Evolutionary conservation across 1,140 invertebrate species (phyloP), one percentile per base, ranked within the genome.

Genomic region (Oedothorax gibbosus): DNA sequence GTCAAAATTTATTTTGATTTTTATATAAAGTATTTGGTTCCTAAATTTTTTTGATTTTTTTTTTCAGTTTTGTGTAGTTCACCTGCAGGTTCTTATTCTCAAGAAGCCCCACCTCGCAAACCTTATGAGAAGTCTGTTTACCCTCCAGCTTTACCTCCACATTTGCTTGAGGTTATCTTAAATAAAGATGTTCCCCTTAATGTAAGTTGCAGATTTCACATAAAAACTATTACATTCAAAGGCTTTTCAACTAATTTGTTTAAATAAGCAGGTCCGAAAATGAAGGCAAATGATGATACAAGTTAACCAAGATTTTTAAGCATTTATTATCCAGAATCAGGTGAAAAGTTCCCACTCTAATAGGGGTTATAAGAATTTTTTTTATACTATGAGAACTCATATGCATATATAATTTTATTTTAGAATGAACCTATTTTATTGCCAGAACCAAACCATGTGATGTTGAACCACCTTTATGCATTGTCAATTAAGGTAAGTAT

Each of bases 381-480:
- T 12, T n/a, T 20, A 7, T 68, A 20, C 15, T 20, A 20, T 68
- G 21, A 20, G 20, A 68, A 68, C 10, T 20, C 20, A 21, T 68
- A 68, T 68, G 7, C n/a, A 20, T 68, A 18, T 20, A 66, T 10
- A 6, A 4, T 68, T 18, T 76, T 6, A 49, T 64, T 73, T 54
- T 18, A 82, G 80, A 99, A 97, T 91, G 98, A 99, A 91, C 98
- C 98, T 71, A 99, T 97, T 69, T 92, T 99, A 86, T 91, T 99
- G 87, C 98, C 98, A n/a, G 97, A 99, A 91, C 97, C 98, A 87
- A 99, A 99, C 90, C 98, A 99, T 90, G 98, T 99, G 2, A 99
- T 99, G 98, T 92, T 99, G 87, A 99, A 99, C 91, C 98, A 99
- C 92, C 91, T 99, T 18, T 99, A 99, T 91, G 98, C 98, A 18